These are phyloP conservation scores for Coleophora flavipennella DNA, from an alignment of 2,888 invertebrate species.

Conservation along the genomic window DNA sequence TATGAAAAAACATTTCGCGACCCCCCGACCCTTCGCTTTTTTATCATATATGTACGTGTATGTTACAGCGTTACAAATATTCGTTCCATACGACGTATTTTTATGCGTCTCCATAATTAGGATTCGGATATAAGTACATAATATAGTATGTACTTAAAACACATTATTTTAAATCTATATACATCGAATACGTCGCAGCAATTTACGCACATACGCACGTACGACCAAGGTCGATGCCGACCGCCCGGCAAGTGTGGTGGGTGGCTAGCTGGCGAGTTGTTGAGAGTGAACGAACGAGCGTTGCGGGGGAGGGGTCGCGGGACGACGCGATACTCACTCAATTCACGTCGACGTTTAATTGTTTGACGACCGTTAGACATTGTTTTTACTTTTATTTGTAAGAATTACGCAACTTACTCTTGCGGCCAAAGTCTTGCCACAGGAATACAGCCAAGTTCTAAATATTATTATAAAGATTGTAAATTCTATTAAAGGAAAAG, in stretches of 20 bases:
- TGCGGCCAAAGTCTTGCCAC: slow-evolving; percentile 4
- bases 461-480: slow-evolving; percentile 7
- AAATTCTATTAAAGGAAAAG: slow-evolving; percentile 5
- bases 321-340: too few species aligned
- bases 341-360: too few species aligned
- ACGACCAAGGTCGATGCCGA: slow-evolving; percentile 4
- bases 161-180: slow-evolving; percentile 2
- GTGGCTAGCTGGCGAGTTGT: slow-evolving; percentile 1
- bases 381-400: too few species aligned
- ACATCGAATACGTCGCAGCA: slow-evolving; percentile 4
- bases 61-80: too few species aligned
- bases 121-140: slow-evolving; percentile 4
- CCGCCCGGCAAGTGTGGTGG: slow-evolving; percentile 1
- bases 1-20: too few species aligned
- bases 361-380: too few species aligned
- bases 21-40: too few species aligned
- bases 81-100: too few species aligned
- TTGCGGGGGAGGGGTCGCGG: too few species aligned
- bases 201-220: slow-evolving; percentile 5
- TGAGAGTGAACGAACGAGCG: too few species aligned
- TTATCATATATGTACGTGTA: too few species aligned
- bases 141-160: slow-evolving; percentile 3
- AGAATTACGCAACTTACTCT: too few species aligned
- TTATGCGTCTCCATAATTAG: slow-evolving; percentile 3
- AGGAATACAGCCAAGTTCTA: slow-evolving; percentile 1